A percentile compares a stretch with the other conserved stretches of the same genome.
These are phyloP conservation scores for Lagorchestes hirsutus DNA, from an alignment of 2,797 vertebrate species.

Conservation along the genomic window DNA sequence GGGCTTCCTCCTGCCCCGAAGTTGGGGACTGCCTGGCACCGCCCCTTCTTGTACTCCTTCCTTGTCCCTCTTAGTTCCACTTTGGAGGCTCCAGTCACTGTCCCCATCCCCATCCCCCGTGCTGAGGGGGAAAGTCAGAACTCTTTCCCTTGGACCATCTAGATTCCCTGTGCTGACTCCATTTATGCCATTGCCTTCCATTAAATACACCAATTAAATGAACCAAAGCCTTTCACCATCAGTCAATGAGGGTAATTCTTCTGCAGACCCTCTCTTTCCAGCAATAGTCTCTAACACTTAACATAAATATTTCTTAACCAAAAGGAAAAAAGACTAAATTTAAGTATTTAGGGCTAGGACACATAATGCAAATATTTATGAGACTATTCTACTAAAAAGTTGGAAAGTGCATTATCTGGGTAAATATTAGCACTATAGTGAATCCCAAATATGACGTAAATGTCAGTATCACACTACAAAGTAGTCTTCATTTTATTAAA, in stretches of 20 bases:
- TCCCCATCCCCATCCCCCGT: too few relatives aligned
- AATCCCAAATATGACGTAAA: conserved; percentile 41
- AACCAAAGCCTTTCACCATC: background rate
- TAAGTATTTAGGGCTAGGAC: background rate
- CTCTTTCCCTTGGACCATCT: background rate
- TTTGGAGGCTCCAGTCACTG: background rate
- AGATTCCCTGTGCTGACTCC: background rate
- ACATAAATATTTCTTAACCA: background rate
- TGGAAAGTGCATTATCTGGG: conserved; percentile 21
- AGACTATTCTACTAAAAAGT: conserved; percentile 3
- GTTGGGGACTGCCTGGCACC: background rate
- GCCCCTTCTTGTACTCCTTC: background rate
- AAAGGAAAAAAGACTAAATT: background rate
- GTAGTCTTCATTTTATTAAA: conserved; percentile 29
- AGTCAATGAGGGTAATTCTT: background rate
- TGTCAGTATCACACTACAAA: conserved; percentile 3
- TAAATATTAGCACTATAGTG: conserved; percentile 34
- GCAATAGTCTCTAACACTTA: background rate
- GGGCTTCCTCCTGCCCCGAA: background rate
- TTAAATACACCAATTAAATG: background rate
- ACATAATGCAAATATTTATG: background rate
- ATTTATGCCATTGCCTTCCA: background rate
- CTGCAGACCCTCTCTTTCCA: background rate
- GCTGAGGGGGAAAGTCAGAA: background rate
- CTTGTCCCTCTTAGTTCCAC: background rate